phyloP scores from a whole-genome alignment of 2,113 vertebrate genomes.

The Cryptotis parvus region DNA sequence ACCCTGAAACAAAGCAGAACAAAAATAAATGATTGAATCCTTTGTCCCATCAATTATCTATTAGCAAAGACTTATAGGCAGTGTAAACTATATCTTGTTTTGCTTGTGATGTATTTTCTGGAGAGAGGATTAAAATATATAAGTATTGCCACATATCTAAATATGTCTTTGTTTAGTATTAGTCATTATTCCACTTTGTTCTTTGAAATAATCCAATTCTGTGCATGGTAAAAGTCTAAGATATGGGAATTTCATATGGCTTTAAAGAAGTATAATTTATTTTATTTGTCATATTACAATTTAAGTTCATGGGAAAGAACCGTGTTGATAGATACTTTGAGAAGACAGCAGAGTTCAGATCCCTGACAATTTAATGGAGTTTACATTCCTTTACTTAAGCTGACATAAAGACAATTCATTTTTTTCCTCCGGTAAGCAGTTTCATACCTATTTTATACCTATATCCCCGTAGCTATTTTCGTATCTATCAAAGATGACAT shows the following conservation, averaged over 20 bases:
- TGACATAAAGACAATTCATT: slow-evolving; percentile 62
- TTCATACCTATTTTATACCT: slow-evolving; percentile 63
- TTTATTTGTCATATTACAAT: slow-evolving; percentile 50
- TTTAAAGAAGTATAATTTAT: neutral
- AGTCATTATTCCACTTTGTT: neutral
- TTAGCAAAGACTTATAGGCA: accelerated
- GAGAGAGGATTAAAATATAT: neutral
- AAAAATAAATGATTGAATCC: too few species aligned
- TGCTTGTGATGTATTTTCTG: neutral
- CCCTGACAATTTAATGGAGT: slow-evolving; percentile 33
- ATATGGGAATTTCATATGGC: neutral
- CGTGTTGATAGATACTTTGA: neutral
- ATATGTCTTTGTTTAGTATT: neutral
- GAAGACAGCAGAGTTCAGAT: slow-evolving; percentile 66
- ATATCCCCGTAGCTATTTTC: slow-evolving; percentile 58
- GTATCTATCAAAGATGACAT: slow-evolving; percentile 71
- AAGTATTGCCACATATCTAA: neutral
- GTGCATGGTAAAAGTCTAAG: neutral
- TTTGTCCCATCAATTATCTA: too few species aligned
- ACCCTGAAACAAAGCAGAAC: neutral
- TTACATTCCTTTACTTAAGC: slow-evolving; percentile 69
- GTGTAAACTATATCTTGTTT: neutral
- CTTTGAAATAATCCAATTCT: neutral
- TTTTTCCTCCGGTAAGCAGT: slow-evolving; percentile 56
- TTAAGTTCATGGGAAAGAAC: slow-evolving; percentile 52